Evolutionary conservation across 2,888 invertebrate species (phyloP), one percentile per base, ranked within the genome.

Genomic region (Ceramica pisi): DNA sequence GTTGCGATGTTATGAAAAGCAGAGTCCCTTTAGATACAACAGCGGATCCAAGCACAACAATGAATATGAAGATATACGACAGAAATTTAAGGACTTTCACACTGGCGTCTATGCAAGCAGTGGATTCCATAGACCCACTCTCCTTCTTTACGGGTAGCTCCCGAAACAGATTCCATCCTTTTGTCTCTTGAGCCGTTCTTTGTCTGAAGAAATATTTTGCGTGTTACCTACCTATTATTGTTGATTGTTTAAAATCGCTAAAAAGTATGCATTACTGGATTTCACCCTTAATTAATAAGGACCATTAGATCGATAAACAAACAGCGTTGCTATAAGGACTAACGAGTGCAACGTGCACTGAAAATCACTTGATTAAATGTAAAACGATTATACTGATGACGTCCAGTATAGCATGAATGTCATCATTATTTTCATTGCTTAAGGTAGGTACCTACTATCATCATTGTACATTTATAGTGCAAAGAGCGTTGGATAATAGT

Each of bases 121-220:
- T 96, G 55, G 97, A 96, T 21, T 96, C 97, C 94, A 97, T 97
- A 1, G 98, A 98, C 53, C 97, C 97, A 50, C 97, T 97, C 77
- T 97, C 96, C 75, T 96, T 96, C 89, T 97, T 97, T 65, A 97
- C 96, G 1, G 98, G 98, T 14, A 97, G 96, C 85, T 97, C 97
- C 87, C 97, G 96, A 91, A 98, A 98, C 19, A 97, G 96, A 89
- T 98, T 98, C 98, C 98, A 99, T 94, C 97, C 96, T 89, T 97
- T 96, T 10, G 95, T 92, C 85, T 97, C 96, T 94, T 97, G 93
- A 48, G 95, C 93, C 80, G 96, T 96, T 79, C 96, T 91, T 88
- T 96, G 95, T 75, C 96, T 96, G 89, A 53, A 87, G 86, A 63
- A 66, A 59, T 71, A 21, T 12, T 21, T 66, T 41, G 7, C 3